These are phyloP conservation scores for Psix sp. DNA, from an alignment of 1,140 invertebrate genomes.

Conservation along the genomic window DNA sequence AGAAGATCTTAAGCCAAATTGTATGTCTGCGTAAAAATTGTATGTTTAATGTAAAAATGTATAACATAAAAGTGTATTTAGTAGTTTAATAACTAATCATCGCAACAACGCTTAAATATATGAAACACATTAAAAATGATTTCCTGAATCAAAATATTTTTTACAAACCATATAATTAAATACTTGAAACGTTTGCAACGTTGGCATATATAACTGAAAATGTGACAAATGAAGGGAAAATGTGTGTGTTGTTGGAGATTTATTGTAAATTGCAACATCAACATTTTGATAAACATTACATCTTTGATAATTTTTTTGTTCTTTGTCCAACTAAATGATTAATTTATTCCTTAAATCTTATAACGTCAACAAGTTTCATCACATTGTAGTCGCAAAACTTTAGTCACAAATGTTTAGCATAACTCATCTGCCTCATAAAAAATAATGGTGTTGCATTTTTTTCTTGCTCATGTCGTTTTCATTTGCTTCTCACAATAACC, in stretches of 20 bases:
- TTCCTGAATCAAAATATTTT: no score
- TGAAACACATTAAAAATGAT: no score
- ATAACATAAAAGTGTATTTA: no score
- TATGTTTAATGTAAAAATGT: no score
- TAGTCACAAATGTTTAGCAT: conserved; percentile 12
- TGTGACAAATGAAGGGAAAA: conserved; percentile 9
- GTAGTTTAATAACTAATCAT: no score
- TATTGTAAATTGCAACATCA: conserved; percentile 41
- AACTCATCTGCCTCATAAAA: conserved; percentile 15
- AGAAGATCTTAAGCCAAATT: no score
- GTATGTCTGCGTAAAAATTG: no score
- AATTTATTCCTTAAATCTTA: conserved; percentile 18
- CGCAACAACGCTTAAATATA: no score
- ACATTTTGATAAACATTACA: conserved; percentile 40
- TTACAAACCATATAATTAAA: no score
- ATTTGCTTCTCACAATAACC: conserved; percentile 8
- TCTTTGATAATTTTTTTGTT: conserved; percentile 22
- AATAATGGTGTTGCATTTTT: conserved; percentile 19
- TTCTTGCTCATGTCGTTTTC: conserved; percentile 12
- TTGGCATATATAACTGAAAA: neutral
- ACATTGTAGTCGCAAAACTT: conserved; percentile 29
- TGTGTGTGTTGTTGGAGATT: conserved; percentile 26
- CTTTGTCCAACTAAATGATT: neutral
- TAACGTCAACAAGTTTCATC: conserved; percentile 29
- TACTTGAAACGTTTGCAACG: no score